Conservation (phyloP, 2,797 vertebrate genomes). For the Darevskia mixta region DNA sequence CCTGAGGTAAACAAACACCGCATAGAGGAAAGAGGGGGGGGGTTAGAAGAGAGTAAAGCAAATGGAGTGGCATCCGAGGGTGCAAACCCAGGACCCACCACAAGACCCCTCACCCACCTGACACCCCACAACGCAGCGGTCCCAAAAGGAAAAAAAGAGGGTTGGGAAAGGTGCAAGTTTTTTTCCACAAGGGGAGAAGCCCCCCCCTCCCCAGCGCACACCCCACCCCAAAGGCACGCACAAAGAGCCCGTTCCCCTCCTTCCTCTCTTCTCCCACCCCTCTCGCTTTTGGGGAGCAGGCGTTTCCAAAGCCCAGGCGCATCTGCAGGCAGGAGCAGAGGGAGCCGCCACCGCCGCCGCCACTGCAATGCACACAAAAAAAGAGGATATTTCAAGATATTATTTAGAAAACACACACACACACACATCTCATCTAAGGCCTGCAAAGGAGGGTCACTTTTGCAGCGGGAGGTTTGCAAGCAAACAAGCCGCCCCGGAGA, state of each 20-base stretch:
- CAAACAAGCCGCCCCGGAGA: neutral
- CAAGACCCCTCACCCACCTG: neutral
- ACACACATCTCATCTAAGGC: neutral
- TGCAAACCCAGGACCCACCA: neutral
- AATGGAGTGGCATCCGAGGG: neutral
- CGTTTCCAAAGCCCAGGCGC: neutral
- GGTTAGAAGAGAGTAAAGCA: too few species aligned
- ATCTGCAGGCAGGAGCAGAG: neutral
- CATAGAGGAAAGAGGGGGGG: too few species aligned
- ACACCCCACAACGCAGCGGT: neutral
- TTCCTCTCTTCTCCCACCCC: too few species aligned
- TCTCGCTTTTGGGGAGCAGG: too few species aligned
- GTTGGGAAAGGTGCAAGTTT: neutral
- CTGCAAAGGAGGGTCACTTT: neutral
- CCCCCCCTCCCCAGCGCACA: too few species aligned
- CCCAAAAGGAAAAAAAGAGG: too few species aligned
- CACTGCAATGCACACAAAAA: slow-evolving; percentile 12
- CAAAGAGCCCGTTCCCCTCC: neutral
- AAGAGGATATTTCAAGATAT: neutral
- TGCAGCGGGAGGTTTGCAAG: neutral
- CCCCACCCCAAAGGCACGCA: neutral
- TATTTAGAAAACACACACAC: neutral
- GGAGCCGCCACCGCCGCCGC: neutral
- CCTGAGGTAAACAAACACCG: slow-evolving; percentile 5
- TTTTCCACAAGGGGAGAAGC: neutral